phyloP scores from a whole-genome alignment of 2,888 invertebrate genomes.

The Drosophila percnosoma region DNA sequence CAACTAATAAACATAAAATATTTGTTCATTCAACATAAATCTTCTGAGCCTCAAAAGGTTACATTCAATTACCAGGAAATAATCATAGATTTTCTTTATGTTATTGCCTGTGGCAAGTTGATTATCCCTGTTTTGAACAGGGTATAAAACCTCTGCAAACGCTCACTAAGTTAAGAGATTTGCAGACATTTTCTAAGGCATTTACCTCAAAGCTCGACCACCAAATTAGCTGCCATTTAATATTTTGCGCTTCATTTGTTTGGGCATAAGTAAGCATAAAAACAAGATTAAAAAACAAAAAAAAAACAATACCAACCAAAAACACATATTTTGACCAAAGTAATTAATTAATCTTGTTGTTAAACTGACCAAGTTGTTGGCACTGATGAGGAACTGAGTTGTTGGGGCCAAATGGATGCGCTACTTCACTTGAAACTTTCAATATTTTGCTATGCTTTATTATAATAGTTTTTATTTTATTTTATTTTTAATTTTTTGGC shows the following conservation, averaged over 20 bases:
- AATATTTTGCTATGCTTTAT: slow-evolving; percentile 66
- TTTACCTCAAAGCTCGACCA: slow-evolving; percentile 51
- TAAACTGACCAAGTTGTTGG: slow-evolving; percentile 42
- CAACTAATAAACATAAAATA: neutral
- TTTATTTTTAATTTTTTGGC: slow-evolving; percentile 16
- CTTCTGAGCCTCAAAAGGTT: neutral
- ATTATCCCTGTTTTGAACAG: slow-evolving; percentile 12
- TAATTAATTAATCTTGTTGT: slow-evolving; percentile 65
- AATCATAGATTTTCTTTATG: neutral
- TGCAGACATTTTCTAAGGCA: slow-evolving; percentile 56
- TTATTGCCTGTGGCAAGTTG: neutral
- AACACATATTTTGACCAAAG: slow-evolving; percentile 28
- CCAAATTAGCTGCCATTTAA: slow-evolving; percentile 51
- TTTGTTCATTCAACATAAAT: neutral
- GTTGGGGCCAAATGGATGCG: slow-evolving; percentile 25
- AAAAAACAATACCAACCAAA: neutral
- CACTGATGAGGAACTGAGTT: slow-evolving; percentile 20
- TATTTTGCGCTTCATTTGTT: slow-evolving; percentile 53
- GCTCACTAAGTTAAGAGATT: neutral
- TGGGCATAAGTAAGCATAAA: slow-evolving; percentile 34
- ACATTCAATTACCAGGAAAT: neutral
- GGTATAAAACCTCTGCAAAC: slow-evolving; percentile 34
- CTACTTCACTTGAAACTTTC: slow-evolving; percentile 63
- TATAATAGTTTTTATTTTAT: slow-evolving; percentile 38
- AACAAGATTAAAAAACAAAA: slow-evolving; percentile 10